Evolutionary conservation across 2,113 vertebrate species (phyloP).

Genomic region (Channa maculata): DNA sequence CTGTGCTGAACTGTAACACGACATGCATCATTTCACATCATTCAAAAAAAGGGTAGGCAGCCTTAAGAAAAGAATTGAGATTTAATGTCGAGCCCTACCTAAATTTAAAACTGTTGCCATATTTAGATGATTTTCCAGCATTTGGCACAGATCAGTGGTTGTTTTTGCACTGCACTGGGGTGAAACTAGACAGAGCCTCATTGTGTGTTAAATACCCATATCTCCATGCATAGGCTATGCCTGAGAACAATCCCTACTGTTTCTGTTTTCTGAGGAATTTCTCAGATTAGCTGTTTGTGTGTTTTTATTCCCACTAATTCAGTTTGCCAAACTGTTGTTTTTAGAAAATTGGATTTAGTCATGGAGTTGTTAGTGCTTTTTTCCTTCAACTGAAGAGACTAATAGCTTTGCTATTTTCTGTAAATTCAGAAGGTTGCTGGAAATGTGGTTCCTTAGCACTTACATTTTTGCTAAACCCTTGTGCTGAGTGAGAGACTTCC

Average conservation of each 20-base stretch:
- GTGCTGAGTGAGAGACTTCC: not conserved
- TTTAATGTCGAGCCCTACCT: slow-evolving; percentile 1
- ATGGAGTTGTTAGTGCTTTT: not conserved
- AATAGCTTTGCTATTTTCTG: not conserved
- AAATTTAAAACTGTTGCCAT: slow-evolving; percentile 16
- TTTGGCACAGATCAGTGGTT: slow-evolving; percentile 31
- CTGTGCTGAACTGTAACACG: not conserved
- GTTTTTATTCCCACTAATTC: slow-evolving; percentile 52
- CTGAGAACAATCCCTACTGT: slow-evolving; percentile 56
- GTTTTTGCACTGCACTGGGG: slow-evolving; percentile 42
- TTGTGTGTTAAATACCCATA: slow-evolving; percentile 57
- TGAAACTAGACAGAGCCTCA: slow-evolving; percentile 54
- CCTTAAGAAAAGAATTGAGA: no score
- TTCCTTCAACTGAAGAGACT: not conserved
- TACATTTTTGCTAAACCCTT: not conserved
- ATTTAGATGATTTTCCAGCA: slow-evolving; percentile 28
- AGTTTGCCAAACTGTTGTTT: slow-evolving; percentile 44
- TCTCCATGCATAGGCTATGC: slow-evolving; percentile 20
- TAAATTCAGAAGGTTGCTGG: not conserved
- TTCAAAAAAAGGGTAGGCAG: not conserved
- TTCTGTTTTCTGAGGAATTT: slow-evolving; percentile 29
- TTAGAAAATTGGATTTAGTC: slow-evolving; percentile 47
- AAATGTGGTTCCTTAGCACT: no score
- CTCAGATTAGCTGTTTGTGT: slow-evolving; percentile 4
- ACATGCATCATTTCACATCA: not conserved